A percentile compares a stretch with the other conserved stretches of the same genome.
Conservation (phyloP, 2,888 invertebrate genomes). For the Plagodis dolabraria region DNA sequence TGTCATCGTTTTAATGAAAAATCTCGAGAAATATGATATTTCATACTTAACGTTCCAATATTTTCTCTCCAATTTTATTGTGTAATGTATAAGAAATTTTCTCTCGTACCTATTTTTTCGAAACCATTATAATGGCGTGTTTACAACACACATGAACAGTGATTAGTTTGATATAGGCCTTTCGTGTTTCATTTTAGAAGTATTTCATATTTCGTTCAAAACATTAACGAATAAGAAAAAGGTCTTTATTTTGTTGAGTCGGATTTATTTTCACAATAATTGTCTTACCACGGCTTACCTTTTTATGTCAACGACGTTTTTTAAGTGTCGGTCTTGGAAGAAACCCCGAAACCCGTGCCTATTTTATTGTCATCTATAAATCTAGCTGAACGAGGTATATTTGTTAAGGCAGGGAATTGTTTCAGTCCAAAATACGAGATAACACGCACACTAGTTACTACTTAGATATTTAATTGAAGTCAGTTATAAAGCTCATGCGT, state of each 20-base stretch:
- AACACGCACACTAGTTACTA: conserved; percentile 39
- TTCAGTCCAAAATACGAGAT: conserved; percentile 49
- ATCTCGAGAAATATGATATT: conserved; percentile 7
- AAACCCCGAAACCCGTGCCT: conserved; percentile 3
- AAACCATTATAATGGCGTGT: background rate
- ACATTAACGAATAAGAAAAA: too few species aligned
- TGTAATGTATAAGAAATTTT: too few species aligned
- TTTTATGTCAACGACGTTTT: conserved; percentile 7
- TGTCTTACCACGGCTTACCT: conserved; percentile 7
- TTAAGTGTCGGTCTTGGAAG: conserved; percentile 9
- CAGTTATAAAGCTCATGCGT: background rate
- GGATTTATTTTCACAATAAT: conserved; percentile 9
- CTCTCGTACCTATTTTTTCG: background rate
- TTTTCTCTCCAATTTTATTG: background rate
- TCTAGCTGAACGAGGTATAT: conserved; percentile 20
- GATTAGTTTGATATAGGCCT: background rate
- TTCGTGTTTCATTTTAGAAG: too few species aligned
- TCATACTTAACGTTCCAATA: background rate
- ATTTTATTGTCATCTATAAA: conserved; percentile 19
- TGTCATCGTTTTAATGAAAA: conserved; percentile 13
- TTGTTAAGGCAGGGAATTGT: conserved; percentile 39
- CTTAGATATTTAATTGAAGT: background rate
- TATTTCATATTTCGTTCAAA: too few species aligned
- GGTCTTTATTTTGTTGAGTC: background rate
- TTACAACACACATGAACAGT: background rate